Evolutionary conservation across 2,113 vertebrate genomes (phyloP), one percentile per base, ranked within the genome.

Genomic region (Nicator chloris): DNA sequence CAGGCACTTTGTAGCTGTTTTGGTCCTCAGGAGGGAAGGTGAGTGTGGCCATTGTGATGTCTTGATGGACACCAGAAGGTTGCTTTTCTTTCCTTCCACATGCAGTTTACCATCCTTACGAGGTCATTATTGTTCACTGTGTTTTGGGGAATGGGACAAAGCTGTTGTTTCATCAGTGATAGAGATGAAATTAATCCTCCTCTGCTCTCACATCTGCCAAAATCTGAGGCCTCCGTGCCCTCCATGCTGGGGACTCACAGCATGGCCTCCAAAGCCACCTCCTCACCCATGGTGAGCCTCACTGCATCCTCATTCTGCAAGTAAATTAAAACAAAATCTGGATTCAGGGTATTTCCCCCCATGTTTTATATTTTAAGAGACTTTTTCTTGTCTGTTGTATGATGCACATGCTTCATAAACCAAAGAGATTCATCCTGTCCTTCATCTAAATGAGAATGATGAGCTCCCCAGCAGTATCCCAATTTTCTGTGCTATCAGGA

Each of bases 1-100:
- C 78, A 8, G 91, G 86, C 64, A 70, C 95, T 96, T 94, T 91
- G 93, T 96, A 92, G 96, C 93, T 97, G 93, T 94, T 97, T 88
- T 88, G 94, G 94, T 89, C 82, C 96, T 97, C 77, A 10, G 90
- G 95, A 96, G 96, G 86, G 89, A 95, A 92, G 73, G 78, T 30
- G 93, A 83, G 54, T 47, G 76, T 75, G 59, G 71, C 92, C 90
- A 68, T 88, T 91, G 71, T 59, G 89, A 40, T 75, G 93, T 88
- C 65, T 44, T 92, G 95, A 87, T 79, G 95, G 93, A 78, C 75
- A 93, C 90, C 85, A 92, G 84, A 86, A 87, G 56, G 57, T 69
- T 88, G 73, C n/a, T 28, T 69, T 89, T 37, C 68, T 63, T 57
- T 53, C 54, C 35, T 63, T 9, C 45, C 44, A 14, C 3, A 1